Percentiles rank a stretch among this genome's conserved stretches.
phyloP scores from a whole-genome alignment of 35 echinoderm and acorn worm genomes.

The Acanthaster planci region DNA sequence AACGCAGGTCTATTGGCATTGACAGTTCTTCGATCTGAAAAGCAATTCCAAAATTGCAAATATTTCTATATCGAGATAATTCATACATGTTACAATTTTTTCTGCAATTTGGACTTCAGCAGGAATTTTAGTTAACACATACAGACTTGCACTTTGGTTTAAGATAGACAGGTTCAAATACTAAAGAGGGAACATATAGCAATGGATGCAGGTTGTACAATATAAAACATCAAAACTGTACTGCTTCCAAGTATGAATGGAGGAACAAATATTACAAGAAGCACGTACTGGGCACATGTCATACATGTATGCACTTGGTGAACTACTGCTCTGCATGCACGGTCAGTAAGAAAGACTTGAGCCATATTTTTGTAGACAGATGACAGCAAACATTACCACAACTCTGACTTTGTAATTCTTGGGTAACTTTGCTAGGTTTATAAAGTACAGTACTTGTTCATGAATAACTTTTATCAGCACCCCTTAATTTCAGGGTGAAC shows the following conservation, averaged over 20 bases:
- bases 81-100: background rate
- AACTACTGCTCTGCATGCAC: too few relatives aligned
- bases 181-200: too few relatives aligned
- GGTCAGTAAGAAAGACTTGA: too few relatives aligned
- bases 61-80: background rate
- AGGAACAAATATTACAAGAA: too few relatives aligned
- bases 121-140: background rate
- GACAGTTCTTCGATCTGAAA: background rate
- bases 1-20: background rate
- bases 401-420: background rate
- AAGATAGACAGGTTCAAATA: too few relatives aligned
- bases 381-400: background rate
- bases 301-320: too few relatives aligned
- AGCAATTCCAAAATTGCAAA: background rate
- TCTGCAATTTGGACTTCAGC: background rate
- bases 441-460: background rate
- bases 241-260: too few relatives aligned
- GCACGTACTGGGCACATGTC: too few relatives aligned
- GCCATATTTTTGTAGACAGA: background rate
- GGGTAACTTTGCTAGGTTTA: background rate
- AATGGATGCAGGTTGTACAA: too few relatives aligned
- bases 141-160: background rate
- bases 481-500: background rate
- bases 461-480: background rate
- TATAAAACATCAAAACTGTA: too few relatives aligned